These are phyloP conservation scores for Parnassius glacialis DNA, from an alignment of 2,888 invertebrate species.

Conservation along the genomic window DNA sequence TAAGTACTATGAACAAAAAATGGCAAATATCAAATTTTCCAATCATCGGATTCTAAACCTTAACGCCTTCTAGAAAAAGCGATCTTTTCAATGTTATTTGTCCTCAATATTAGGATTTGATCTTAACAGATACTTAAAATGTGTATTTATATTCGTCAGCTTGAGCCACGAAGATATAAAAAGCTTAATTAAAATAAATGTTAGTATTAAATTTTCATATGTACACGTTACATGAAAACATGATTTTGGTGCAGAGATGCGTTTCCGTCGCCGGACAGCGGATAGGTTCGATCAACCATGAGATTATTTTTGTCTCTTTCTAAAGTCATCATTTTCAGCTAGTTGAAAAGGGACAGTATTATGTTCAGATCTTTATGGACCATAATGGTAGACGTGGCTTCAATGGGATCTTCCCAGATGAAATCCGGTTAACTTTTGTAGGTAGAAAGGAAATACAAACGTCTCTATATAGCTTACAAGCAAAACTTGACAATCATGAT, in stretches of 20 bases:
- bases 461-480: background rate
- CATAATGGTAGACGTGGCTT: constrained; percentile 60
- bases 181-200: too few species aligned
- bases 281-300: constrained; percentile 67
- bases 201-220: too few species aligned
- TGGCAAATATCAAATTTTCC: constrained; percentile 36
- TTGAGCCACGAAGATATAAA: too few species aligned
- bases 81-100: constrained; percentile 39
- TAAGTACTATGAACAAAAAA: constrained; percentile 40
- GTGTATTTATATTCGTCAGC: too few species aligned
- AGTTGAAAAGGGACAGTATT: constrained; percentile 47
- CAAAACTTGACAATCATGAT: too few species aligned
- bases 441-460: constrained; percentile 54
- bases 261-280: constrained; percentile 60
- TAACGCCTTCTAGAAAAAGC: constrained; percentile 22
- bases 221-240: too few species aligned
- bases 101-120: constrained; percentile 50
- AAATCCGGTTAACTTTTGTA: constrained; percentile 60
- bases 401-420: constrained; percentile 65
- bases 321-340: constrained; percentile 23
- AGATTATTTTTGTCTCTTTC: constrained; percentile 53
- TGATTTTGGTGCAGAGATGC: constrained; percentile 46
- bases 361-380: constrained; percentile 63
- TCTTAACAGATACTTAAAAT: constrained; percentile 20
- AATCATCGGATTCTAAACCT: constrained; percentile 37